Conservation (phyloP, 2,797 vertebrate species). For the Labroides dimidiatus region DNA sequence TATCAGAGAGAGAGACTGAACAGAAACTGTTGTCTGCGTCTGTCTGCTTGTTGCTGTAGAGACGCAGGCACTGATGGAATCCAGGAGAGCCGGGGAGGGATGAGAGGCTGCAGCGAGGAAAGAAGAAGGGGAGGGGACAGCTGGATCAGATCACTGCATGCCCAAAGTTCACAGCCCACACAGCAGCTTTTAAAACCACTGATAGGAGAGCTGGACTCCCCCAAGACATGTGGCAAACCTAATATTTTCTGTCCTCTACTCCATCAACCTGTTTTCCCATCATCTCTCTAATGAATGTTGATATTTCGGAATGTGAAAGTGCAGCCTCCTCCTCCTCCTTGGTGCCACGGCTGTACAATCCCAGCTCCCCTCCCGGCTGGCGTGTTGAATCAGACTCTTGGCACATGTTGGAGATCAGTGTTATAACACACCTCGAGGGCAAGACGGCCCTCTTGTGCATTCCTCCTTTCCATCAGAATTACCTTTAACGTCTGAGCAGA, state of each 20-base stretch:
- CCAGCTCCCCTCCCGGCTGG: slow-evolving; percentile 55
- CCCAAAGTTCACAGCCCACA: slow-evolving; percentile 57
- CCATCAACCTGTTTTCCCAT: slow-evolving; percentile 56
- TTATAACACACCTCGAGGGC: slow-evolving; percentile 74
- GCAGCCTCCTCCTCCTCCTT: slow-evolving; percentile 51
- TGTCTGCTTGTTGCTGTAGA: slow-evolving; percentile 78
- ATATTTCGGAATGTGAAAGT: slow-evolving; percentile 71
- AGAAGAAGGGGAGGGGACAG: slow-evolving; percentile 35
- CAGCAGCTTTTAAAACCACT: slow-evolving; percentile 54
- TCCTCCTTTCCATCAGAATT: slow-evolving; percentile 80
- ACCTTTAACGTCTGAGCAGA: slow-evolving; percentile 73
- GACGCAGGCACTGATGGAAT: slow-evolving; percentile 82
- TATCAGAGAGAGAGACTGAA: slow-evolving; percentile 77
- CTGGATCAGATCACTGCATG: slow-evolving; percentile 66
- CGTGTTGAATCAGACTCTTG: slow-evolving; percentile 77
- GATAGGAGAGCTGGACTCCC: slow-evolving; percentile 40
- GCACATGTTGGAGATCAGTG: slow-evolving; percentile 77
- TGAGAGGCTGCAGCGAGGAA: slow-evolving; percentile 27
- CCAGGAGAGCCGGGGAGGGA: slow-evolving; percentile 76
- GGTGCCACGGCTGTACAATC: slow-evolving; percentile 60
- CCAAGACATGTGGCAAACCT: slow-evolving; percentile 40
- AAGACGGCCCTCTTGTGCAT: slow-evolving; percentile 72
- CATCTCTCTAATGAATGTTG: slow-evolving; percentile 62
- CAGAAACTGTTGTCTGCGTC: slow-evolving; percentile 81
- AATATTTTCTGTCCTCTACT: slow-evolving; percentile 34